Percentiles rank a stretch among this genome's conserved stretches.
Evolutionary conservation across 1,140 invertebrate species (phyloP).

Genomic region (Liolophura sinensis): DNA sequence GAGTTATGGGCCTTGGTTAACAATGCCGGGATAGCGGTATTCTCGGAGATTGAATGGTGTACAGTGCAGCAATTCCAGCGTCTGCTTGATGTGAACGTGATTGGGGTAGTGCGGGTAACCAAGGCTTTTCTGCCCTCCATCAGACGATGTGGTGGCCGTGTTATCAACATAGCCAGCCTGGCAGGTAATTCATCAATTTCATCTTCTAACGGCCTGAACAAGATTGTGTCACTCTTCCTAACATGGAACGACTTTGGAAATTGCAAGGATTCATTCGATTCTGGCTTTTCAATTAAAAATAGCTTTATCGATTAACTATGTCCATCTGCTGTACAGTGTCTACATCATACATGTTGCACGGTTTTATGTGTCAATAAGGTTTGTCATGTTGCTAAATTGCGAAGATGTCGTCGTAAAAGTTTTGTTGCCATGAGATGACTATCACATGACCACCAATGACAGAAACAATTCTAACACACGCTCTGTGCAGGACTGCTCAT

Average conservation of each 20-base stretch:
- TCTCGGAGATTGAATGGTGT: slow-evolving; percentile 53
- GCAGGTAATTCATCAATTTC: slow-evolving; percentile 34
- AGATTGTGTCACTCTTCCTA: not conserved
- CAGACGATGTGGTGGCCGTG: slow-evolving; percentile 60
- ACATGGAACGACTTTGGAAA: not conserved
- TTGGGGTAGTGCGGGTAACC: slow-evolving; percentile 52
- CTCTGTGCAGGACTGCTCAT: too few relatives aligned
- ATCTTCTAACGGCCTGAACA: not conserved
- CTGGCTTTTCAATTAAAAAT: not conserved
- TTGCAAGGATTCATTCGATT: not conserved
- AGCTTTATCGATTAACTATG: too few relatives aligned
- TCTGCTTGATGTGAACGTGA: slow-evolving; percentile 51
- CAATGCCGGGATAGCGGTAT: slow-evolving; percentile 51
- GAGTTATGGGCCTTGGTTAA: slow-evolving; percentile 54
- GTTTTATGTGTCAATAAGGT: too few relatives aligned
- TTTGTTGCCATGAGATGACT: too few relatives aligned
- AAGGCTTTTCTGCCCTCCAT: slow-evolving; percentile 52
- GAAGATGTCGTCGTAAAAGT: too few relatives aligned
- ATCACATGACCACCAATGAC: too few relatives aligned
- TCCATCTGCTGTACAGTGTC: too few relatives aligned
- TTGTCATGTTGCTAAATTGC: too few relatives aligned
- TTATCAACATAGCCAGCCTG: slow-evolving; percentile 83
- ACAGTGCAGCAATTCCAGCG: slow-evolving; percentile 44
- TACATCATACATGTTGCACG: too few relatives aligned
- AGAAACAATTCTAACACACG: too few relatives aligned